Evolutionary conservation across 1,140 invertebrate species (phyloP), one percentile per base, ranked within the genome.

Genomic region (Drosophila sucinea): DNA sequence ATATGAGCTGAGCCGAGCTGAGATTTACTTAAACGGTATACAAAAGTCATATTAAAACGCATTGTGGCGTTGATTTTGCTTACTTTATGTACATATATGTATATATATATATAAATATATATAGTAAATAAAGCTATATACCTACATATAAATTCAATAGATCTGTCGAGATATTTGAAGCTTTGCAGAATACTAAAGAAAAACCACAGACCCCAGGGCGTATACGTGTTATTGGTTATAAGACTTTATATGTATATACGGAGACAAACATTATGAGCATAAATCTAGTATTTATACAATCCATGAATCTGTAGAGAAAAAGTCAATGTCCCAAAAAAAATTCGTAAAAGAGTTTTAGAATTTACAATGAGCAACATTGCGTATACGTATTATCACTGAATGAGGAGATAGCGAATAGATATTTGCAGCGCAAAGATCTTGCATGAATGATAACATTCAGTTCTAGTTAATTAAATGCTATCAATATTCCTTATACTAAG

Each of bases 11-110:
- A 56, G 66, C 57, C 56, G 65, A 69, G 69, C 40, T 60, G 73
- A 82, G 67, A 86, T 76, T 72, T 65, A 70, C 71, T 87, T 87
- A 87, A 87, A 87, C 79, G 83, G 67, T 80, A 80, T 62, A 87
- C 83, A 87, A 87, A 87, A 87, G 83, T 83, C 83, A 67, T 77
- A 87, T 87, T 87, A 87, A 87, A 87, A 87, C 79, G 84, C 80
- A 80, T 87, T 87, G 83, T 87, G 62, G 77, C 79, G 67, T 70
- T 87, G 83, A 87, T 89, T 87, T 87, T 80, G 56, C 73, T 87
- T 87, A 87, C 69, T 87, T 61, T 40, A 29, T 57, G 4, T 56
- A 30, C 29, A 40, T 17, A 41, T 51, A 10, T 51, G 3, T 81
- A 81, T 75, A 57, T 75, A 81, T 75, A 57, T 75, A 86, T 56